These are phyloP conservation scores for Ctenosaura bakeri DNA, from an alignment of 2,797 vertebrate species.

Conservation along the genomic window DNA sequence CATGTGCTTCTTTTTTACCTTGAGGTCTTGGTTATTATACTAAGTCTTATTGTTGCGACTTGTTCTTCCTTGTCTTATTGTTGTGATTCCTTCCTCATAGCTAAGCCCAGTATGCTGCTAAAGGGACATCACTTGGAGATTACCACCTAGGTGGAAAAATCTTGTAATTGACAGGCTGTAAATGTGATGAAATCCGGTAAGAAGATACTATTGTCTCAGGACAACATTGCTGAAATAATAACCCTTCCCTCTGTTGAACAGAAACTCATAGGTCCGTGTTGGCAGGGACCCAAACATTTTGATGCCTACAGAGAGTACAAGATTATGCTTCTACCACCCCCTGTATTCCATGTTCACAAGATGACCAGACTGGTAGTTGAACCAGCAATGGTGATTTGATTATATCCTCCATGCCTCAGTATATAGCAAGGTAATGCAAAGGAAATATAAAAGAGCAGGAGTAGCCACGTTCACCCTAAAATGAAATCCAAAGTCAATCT, in stretches of 20 bases:
- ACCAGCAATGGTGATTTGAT: not conserved
- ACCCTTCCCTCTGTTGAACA: not conserved
- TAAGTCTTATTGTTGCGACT: conserved; percentile 8
- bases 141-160: not conserved
- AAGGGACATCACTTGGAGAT: conserved; percentile 8
- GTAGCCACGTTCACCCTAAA: no score
- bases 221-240: not conserved
- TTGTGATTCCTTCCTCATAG: not conserved
- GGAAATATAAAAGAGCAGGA: no score
- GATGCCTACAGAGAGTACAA: not conserved
- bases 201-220: not conserved
- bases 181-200: not conserved
- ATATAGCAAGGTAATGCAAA: not conserved
- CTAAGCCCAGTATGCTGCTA: not conserved
- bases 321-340: not conserved
- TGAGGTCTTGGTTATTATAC: not conserved
- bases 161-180: not conserved
- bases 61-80: not conserved
- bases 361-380: not conserved
- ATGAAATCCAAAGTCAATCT: no score
- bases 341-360: not conserved
- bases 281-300: not conserved
- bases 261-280: not conserved
- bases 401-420: not conserved
- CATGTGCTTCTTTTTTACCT: not conserved